phyloP scores from a whole-genome alignment of 2,113 vertebrate genomes.

The Crocuta crocuta region DNA sequence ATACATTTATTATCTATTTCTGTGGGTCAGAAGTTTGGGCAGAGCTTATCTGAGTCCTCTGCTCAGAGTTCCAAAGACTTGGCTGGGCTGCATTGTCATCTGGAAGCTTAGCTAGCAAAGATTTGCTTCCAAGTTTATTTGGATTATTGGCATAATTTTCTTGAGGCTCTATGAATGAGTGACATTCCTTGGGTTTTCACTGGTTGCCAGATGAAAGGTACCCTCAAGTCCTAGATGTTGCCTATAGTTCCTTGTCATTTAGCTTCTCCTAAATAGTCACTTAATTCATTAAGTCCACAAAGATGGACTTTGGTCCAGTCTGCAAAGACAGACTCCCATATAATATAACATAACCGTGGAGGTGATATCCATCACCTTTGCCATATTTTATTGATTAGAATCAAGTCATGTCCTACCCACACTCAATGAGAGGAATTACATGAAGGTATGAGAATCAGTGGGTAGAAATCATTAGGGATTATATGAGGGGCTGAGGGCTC shows the following conservation, averaged over 20 bases:
- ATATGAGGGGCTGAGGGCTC: rapidly evolving
- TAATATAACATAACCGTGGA: not conserved
- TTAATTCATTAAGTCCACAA: not conserved
- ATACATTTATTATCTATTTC: not conserved
- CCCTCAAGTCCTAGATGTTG: not conserved
- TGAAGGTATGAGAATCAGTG: not conserved
- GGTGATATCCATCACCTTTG: not conserved
- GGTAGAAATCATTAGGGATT: not conserved
- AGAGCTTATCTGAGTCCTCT: not conserved
- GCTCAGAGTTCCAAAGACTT: not conserved
- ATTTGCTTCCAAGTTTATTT: not conserved
- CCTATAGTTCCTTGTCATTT: not conserved
- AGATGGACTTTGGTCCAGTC: not conserved
- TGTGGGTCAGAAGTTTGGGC: not conserved
- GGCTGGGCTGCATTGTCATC: no score
- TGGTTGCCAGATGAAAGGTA: not conserved
- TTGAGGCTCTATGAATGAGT: not conserved
- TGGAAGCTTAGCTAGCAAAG: not conserved
- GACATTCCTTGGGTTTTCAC: not conserved
- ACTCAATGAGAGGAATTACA: not conserved
- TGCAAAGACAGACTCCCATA: no score
- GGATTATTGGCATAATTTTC: not conserved
- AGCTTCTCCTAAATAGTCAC: not conserved
- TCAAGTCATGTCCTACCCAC: not conserved
- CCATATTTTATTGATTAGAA: not conserved